A percentile compares a stretch with the other conserved stretches of the same genome.
Conservation (phyloP, 2,888 invertebrate species). For the Nomada lathburiana region DNA sequence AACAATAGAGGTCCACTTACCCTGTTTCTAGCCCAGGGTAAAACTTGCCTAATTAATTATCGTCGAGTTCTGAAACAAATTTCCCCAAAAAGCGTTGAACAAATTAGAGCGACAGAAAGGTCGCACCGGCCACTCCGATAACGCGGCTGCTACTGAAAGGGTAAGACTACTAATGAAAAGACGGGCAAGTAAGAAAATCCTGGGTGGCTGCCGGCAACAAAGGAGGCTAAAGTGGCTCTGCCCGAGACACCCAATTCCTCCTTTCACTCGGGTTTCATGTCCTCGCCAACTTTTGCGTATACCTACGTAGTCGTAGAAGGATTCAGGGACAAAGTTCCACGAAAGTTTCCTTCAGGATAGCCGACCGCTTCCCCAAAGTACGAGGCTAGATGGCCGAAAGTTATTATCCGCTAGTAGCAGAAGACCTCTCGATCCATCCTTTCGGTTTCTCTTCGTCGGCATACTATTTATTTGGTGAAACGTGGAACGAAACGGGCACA, state of each 20-base stretch:
- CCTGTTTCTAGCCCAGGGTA: not conserved
- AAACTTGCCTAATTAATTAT: conserved; percentile 33
- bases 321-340: conserved; percentile 59
- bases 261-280: conserved; percentile 45
- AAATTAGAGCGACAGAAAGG: not conserved
- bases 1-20: conserved; percentile 17
- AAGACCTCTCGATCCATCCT: conserved; percentile 58
- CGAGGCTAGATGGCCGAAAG: conserved; percentile 67
- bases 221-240: conserved; percentile 56
- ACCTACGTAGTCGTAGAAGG: conserved; percentile 43
- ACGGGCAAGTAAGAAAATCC: conserved; percentile 41
- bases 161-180: conserved; percentile 49
- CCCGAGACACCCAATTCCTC: conserved; percentile 46
- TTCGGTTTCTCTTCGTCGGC: conserved; percentile 32
- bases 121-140: not conserved
- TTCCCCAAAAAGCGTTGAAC: conserved; percentile 14
- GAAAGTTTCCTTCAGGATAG: conserved; percentile 60
- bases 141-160: conserved; percentile 2
- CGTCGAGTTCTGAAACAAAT: conserved; percentile 5
- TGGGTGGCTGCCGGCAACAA: conserved; percentile 50
- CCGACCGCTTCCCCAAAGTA: conserved; percentile 39
- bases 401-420: conserved; percentile 78
- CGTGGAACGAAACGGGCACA: not conserved
- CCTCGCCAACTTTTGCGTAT: conserved; percentile 48
- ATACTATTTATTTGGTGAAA: conserved; percentile 62